These are phyloP conservation scores for Amphiprion percula DNA, from an alignment of 2,113 vertebrate species.

Conservation along the genomic window DNA sequence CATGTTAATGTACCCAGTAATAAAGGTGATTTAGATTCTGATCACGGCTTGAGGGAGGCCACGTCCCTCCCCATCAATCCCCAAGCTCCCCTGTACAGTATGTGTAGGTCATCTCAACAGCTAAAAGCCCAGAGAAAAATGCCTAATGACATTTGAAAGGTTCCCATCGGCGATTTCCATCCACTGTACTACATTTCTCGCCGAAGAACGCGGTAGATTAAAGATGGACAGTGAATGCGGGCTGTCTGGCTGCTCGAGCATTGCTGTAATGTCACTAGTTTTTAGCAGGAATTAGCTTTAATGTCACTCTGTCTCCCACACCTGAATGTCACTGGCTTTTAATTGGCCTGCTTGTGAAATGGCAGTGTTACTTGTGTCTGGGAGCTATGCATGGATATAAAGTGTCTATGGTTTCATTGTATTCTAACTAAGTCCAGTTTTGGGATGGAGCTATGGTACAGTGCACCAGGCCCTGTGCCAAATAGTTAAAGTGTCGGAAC, in stretches of 20 bases:
- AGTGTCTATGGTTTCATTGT: constrained; percentile 16
- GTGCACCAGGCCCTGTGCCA: constrained; percentile 24
- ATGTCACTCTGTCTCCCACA: constrained; percentile 79
- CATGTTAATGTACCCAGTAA: constrained; percentile 54
- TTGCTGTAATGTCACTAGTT: constrained; percentile 79
- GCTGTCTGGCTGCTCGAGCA: constrained; percentile 33
- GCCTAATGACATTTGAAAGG: constrained; percentile 80
- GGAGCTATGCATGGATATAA: constrained; percentile 55
- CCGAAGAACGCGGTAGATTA: constrained; percentile 30
- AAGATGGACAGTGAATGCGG: constrained; percentile 48
- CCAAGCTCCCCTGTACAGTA: constrained; percentile 53
- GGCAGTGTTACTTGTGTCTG: constrained; percentile 67
- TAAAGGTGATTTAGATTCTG: constrained; percentile 64
- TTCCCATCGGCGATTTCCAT: constrained; percentile 46
- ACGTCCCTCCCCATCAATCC: constrained; percentile 45
- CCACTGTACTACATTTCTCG: constrained; percentile 15
- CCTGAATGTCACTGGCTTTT: constrained; percentile 84
- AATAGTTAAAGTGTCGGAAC: constrained; percentile 45
- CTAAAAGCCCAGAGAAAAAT: constrained; percentile 60
- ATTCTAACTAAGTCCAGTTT: constrained; percentile 29
- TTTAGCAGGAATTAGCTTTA: constrained; percentile 82
- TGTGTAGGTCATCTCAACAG: constrained; percentile 52
- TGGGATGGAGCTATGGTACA: constrained; percentile 30
- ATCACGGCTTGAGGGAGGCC: constrained; percentile 41
- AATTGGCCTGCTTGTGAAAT: constrained; percentile 79